These are phyloP conservation scores for Cichladusa arquata DNA, from an alignment of 2,113 vertebrate species.

Conservation along the genomic window DNA sequence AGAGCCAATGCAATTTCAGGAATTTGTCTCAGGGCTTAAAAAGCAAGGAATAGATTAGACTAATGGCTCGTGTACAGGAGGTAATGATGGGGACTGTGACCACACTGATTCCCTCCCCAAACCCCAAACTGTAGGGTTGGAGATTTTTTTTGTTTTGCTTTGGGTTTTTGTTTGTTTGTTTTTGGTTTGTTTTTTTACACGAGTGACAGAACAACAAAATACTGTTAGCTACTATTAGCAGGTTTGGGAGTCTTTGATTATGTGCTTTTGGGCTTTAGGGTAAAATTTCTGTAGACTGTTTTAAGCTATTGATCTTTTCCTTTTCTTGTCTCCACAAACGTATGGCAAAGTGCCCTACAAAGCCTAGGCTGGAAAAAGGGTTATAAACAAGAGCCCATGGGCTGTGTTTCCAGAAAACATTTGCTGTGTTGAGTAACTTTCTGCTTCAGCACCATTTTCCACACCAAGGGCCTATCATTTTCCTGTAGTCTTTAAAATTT, in stretches of 20 bases:
- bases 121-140: accelerated
- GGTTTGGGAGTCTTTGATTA: background rate
- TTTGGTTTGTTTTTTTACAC: background rate
- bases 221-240: background rate
- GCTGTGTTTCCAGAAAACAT: slow-evolving; percentile 4
- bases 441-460: background rate
- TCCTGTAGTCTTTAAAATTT: slow-evolving; percentile 15
- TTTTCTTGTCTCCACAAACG: background rate
- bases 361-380: background rate
- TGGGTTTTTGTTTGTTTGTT: too few relatives aligned
- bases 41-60: background rate
- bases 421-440: background rate
- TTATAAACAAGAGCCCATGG: slow-evolving; percentile 21
- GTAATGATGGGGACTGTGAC: background rate
- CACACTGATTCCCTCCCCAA: accelerated
- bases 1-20: background rate
- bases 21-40: background rate
- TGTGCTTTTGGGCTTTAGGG: background rate
- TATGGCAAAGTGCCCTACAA: background rate
- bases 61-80: accelerated
- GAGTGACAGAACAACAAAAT: background rate
- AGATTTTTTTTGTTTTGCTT: background rate
- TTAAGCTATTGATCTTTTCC: background rate
- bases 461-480: background rate
- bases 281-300: background rate